These are phyloP conservation scores for Platalea minor DNA, from an alignment of 2,797 vertebrate species.

Conservation along the genomic window DNA sequence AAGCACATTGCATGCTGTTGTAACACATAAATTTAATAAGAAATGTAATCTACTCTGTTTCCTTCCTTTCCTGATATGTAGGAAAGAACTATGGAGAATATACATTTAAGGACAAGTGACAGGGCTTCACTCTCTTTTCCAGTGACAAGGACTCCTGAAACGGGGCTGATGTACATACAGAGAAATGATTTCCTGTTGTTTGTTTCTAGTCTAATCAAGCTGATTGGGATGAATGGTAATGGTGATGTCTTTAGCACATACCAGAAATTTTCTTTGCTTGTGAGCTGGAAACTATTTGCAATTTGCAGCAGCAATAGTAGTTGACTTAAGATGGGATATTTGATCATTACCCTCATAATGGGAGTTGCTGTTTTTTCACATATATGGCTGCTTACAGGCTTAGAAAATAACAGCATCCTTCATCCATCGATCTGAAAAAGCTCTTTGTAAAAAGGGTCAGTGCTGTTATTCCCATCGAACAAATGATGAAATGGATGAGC, in stretches of 20 bases:
- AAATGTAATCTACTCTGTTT: constrained; percentile 4
- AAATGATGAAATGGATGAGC: constrained; percentile 25
- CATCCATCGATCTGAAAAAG: constrained; percentile 45
- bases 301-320: neutral
- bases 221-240: constrained; percentile 54
- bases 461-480: neutral
- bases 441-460: constrained; percentile 26
- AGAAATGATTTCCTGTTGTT: constrained; percentile 48
- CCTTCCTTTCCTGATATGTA: constrained; percentile 13
- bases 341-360: constrained; percentile 27
- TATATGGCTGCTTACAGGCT: neutral
- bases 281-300: constrained; percentile 12
- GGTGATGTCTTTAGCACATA: constrained; percentile 33
- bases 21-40: constrained; percentile 39
- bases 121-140: neutral
- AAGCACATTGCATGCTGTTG: neutral
- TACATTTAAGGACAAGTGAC: neutral
- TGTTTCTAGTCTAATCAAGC: constrained; percentile 36
- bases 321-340: constrained; percentile 12
- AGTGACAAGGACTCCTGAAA: neutral
- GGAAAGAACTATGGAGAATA: neutral
- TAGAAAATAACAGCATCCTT: constrained; percentile 38
- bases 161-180: neutral
- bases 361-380: neutral
- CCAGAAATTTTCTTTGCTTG: constrained; percentile 35